Evolutionary conservation across 2,797 vertebrate species (phyloP), one percentile per base, ranked within the genome.

Genomic region (Paguma larvata): DNA sequence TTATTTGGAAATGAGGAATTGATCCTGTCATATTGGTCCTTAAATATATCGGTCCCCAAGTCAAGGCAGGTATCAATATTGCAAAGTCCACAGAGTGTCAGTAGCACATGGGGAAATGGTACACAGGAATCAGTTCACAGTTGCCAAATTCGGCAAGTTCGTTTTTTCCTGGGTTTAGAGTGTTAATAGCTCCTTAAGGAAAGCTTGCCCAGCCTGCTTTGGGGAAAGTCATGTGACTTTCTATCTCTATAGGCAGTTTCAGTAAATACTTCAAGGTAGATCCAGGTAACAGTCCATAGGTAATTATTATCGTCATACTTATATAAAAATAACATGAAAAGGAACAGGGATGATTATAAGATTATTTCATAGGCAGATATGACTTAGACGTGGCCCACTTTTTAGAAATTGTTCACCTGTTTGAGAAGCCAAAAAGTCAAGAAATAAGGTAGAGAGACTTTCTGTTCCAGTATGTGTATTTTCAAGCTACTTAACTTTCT

Each of bases 391-490:
- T 59, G 44, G 16, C 11, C 89, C 46, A 11, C 19, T 13, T 51
- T 90, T 89, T 51, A 59, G 51, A 96, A 63, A 25, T 27, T 89
- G 27, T 34, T 94, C 30, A 75, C 53, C 51, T 82, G 18, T 79
- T 92, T 93, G 84, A 91, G 73, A 93, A 94, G 79, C 41, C n/a
- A 68, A 38, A 32, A 88, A 89, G 27, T 68, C n/a, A 85, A 88
- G 16, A 89, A 72, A 8, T 46, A 77, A 95, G 63, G 51, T 83
- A 9, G 34, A 13, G 9, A 84, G 25, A 23, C 62, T 75, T 90
- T 92, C 21, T 21, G 12, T 63, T 85, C 2, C 63, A 73, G 32
- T 14, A 2, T 53, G 7, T 75, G 25, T 72, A 51, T 41, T 70
- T 65, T 65, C 83, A 67, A 92, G 38, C 51, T 65, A 75, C 90